Conservation (phyloP, 2,888 invertebrate species). For the Machimus atricapillus region DNA sequence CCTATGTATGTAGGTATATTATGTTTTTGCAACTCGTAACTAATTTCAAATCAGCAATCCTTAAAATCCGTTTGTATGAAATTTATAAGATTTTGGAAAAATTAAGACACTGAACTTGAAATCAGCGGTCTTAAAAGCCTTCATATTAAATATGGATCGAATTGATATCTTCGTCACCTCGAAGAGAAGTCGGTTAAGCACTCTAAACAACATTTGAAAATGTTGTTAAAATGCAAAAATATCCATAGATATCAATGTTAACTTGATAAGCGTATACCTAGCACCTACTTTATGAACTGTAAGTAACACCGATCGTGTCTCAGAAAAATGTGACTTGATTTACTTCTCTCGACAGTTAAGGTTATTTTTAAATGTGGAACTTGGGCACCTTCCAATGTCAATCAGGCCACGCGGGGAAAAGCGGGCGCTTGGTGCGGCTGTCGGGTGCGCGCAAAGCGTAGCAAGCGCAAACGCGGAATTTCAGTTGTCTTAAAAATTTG, state of each 20-base stretch:
- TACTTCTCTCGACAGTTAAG: not conserved
- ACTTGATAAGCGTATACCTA: not conserved
- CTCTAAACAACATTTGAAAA: not conserved
- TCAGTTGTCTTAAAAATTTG: constrained; percentile 4
- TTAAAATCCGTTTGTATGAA: too few species aligned
- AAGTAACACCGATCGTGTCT: not conserved
- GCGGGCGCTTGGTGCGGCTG: not conserved
- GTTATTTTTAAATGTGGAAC: not conserved
- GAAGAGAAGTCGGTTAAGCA: not conserved
- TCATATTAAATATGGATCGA: too few species aligned
- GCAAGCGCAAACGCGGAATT: not conserved
- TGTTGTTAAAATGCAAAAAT: not conserved
- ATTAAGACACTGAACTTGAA: too few species aligned
- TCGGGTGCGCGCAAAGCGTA: not conserved
- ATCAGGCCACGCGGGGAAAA: not conserved
- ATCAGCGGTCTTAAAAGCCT: too few species aligned
- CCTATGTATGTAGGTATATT: too few species aligned
- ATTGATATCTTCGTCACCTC: too few species aligned
- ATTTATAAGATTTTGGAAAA: too few species aligned
- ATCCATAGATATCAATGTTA: not conserved
- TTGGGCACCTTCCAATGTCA: not conserved
- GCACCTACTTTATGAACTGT: not conserved
- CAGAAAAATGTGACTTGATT: not conserved
- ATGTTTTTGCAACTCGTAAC: too few species aligned
- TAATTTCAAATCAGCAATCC: too few species aligned